A percentile compares a stretch with the other conserved stretches of the same genome.
These are phyloP conservation scores for Pteromalus puparum DNA, from an alignment of 1,140 invertebrate genomes.

Conservation along the genomic window DNA sequence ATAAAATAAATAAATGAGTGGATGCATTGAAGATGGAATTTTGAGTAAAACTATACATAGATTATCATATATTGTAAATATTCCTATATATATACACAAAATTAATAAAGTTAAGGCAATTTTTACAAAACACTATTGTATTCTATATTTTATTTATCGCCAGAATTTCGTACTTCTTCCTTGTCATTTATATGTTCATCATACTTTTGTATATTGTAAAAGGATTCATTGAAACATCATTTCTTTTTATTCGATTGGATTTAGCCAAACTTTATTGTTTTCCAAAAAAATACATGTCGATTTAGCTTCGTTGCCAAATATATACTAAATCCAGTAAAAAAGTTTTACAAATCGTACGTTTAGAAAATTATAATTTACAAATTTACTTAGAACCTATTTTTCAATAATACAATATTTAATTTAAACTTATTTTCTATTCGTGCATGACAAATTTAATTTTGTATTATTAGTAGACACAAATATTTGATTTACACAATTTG, in stretches of 20 bases:
- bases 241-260: not conserved
- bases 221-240: not conserved
- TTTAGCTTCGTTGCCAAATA: no score
- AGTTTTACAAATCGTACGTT: not conserved
- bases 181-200: not conserved
- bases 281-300: no score
- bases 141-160: not conserved
- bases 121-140: constrained; percentile 64
- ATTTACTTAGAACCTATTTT: not conserved
- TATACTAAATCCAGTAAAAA: not conserved
- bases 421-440: not conserved
- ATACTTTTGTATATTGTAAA: not conserved
- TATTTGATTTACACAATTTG: not conserved
- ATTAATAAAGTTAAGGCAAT: constrained; percentile 71
- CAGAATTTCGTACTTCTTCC: not conserved
- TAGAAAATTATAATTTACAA: not conserved
- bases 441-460: not conserved
- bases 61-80: constrained; percentile 69
- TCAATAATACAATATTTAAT: not conserved
- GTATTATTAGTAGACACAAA: not conserved
- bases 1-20: constrained; percentile 57
- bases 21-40: constrained; percentile 59
- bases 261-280: no score
- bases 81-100: constrained; percentile 69
- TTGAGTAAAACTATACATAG: constrained; percentile 66